These are phyloP conservation scores for sheep (Ovis aries) DNA, from an alignment of 2,113 vertebrate genomes.

Conservation along the genomic window DNA sequence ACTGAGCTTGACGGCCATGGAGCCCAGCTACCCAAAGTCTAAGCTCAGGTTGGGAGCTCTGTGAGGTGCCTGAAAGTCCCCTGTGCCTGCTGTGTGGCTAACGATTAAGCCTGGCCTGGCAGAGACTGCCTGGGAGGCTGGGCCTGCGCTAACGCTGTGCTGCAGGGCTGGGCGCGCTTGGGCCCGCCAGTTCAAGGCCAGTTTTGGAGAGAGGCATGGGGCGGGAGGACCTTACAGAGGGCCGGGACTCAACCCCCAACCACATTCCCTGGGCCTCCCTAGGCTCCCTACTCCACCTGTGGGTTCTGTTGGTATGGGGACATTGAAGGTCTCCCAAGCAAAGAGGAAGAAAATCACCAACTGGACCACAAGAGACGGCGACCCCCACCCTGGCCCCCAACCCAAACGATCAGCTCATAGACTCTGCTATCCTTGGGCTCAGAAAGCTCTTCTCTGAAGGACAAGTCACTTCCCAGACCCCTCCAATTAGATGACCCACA, in stretches of 20 bases:
- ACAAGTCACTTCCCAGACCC: not conserved
- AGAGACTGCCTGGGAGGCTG: not conserved
- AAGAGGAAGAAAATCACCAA: not conserved
- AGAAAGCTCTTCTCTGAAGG: not conserved
- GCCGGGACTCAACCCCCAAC: not conserved
- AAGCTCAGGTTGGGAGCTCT: not conserved
- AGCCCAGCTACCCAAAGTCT: not conserved
- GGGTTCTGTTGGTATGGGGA: not conserved
- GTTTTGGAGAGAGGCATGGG: not conserved
- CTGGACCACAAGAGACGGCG: not conserved
- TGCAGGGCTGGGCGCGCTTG: accelerated
- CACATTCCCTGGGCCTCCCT: not conserved
- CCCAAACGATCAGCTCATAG: not conserved
- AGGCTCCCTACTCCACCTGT: not conserved
- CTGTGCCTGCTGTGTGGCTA: not conserved
- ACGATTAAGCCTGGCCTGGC: not conserved
- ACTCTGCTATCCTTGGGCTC: too few relatives aligned
- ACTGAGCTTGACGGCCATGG: accelerated
- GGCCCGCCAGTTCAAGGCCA: not conserved
- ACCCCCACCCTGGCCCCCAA: not conserved
- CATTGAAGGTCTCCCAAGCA: not conserved
- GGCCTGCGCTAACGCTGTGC: not conserved
- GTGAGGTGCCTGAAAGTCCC: not conserved
- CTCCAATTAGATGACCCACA: not conserved
- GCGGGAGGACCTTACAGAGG: not conserved